Evolutionary conservation across 92 coral and sea anemone genomes (phyloP).

Genomic region (Epizoanthus illoricatus): DNA sequence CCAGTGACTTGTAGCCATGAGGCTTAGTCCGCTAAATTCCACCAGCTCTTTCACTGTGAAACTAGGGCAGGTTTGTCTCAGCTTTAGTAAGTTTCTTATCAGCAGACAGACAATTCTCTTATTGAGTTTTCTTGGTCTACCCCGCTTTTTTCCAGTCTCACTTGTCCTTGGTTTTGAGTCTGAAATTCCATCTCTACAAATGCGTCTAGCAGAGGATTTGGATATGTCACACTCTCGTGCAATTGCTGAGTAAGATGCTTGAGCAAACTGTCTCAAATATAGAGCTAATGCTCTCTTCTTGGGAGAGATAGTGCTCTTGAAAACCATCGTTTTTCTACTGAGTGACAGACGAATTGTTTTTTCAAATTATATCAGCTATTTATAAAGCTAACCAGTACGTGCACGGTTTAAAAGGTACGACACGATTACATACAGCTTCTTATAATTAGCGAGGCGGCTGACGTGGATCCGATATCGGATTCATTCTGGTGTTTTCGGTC

Average conservation of each 20-base stretch:
- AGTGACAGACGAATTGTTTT: not conserved
- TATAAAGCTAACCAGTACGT: conserved; percentile 17
- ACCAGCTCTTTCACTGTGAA: conserved; percentile 45
- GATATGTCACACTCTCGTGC: not conserved
- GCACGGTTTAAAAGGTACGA: not conserved
- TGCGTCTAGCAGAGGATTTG: not conserved
- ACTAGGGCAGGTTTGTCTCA: conserved; percentile 3
- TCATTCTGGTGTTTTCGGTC: conserved; percentile 12
- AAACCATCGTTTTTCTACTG: not conserved
- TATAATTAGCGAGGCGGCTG: conserved; percentile 10
- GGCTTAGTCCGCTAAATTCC: conserved; percentile 33
- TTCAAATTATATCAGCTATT: not conserved
- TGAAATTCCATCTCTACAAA: not conserved
- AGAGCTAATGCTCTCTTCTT: not conserved
- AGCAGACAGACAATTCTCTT: conserved; percentile 3
- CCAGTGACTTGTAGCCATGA: conserved; percentile 15
- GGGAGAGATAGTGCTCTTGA: not conserved
- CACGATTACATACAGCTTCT: not conserved
- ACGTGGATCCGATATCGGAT: conserved; percentile 18
- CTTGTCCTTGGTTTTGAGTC: not conserved
- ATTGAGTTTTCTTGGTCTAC: conserved; percentile 27
- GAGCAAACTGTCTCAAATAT: not conserved
- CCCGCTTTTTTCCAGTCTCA: not conserved
- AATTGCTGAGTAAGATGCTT: not conserved
- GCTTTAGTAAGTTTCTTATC: not conserved